Conservation (phyloP, 92 coral and sea anemone species). For the Isaurus tuberculatus region DNA sequence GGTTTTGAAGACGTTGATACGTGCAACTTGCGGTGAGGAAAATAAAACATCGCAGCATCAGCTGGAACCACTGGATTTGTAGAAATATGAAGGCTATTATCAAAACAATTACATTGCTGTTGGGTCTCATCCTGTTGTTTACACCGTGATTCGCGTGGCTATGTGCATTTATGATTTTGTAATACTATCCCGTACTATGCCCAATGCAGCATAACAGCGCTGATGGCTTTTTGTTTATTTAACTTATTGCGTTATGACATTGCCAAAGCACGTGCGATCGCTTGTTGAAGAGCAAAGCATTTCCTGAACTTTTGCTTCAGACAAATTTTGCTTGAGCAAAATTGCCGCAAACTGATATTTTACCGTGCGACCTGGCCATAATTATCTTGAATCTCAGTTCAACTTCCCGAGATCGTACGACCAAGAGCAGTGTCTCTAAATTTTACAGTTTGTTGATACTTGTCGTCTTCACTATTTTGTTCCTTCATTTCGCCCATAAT, state of each 20-base stretch:
- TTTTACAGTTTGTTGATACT: too few relatives aligned
- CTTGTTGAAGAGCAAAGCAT: not conserved
- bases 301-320: not conserved
- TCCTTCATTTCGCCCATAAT: too few relatives aligned
- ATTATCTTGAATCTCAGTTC: too few relatives aligned
- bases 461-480: too few relatives aligned
- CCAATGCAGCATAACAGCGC: not conserved
- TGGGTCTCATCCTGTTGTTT: constrained; percentile 6
- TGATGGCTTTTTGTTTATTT: constrained; percentile 10
- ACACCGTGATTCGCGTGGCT: not conserved
- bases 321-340: not conserved
- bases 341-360: not conserved
- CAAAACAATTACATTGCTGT: constrained; percentile 11
- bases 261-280: constrained; percentile 14
- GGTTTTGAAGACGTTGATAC: not conserved
- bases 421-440: too few relatives aligned
- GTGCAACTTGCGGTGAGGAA: not conserved
- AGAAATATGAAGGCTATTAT: constrained; percentile 8
- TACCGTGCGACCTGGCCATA: constrained; percentile 13
- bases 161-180: not conserved
- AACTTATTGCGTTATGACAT: constrained; percentile 6
- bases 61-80: constrained; percentile 13
- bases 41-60: not conserved
- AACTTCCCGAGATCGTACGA: too few relatives aligned
- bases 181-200: not conserved